Evolutionary conservation across 2,888 invertebrate species (phyloP).

Genomic region (Ecdyonurus torrentis): DNA sequence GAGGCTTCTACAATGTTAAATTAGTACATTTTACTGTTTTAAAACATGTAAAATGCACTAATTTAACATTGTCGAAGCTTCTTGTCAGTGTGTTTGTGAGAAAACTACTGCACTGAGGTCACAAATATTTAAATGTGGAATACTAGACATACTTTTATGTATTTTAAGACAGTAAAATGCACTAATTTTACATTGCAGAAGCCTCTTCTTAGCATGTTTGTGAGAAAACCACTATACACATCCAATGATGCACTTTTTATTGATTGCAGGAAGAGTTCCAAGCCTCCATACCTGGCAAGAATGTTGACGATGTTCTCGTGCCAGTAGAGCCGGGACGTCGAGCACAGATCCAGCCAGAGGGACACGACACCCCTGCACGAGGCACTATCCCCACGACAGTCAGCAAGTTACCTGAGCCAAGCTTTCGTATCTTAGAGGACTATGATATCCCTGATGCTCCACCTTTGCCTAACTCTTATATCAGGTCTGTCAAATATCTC

Average conservation of each 20-base stretch:
- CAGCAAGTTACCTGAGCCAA: constrained; percentile 47
- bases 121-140: no score
- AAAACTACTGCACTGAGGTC: no score
- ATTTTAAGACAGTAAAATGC: no score
- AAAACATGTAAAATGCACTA: no score
- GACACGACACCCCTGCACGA: not conserved
- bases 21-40: no score
- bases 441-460: constrained; percentile 73
- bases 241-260: not conserved
- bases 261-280: constrained; percentile 14
- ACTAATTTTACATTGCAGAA: no score
- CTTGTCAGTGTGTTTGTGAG: no score
- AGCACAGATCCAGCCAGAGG: not conserved
- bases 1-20: no score
- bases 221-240: no score
- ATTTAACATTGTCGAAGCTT: no score
- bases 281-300: constrained; percentile 12
- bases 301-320: not conserved
- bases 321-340: not conserved
- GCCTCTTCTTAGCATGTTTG: no score
- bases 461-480: constrained; percentile 71
- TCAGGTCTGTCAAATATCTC: constrained; percentile 26
- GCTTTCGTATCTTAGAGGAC: constrained; percentile 50
- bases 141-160: no score
- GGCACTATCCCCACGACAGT: not conserved